Conservation (phyloP, 2,797 vertebrate species). For the Lutjanus argentimaculatus region DNA sequence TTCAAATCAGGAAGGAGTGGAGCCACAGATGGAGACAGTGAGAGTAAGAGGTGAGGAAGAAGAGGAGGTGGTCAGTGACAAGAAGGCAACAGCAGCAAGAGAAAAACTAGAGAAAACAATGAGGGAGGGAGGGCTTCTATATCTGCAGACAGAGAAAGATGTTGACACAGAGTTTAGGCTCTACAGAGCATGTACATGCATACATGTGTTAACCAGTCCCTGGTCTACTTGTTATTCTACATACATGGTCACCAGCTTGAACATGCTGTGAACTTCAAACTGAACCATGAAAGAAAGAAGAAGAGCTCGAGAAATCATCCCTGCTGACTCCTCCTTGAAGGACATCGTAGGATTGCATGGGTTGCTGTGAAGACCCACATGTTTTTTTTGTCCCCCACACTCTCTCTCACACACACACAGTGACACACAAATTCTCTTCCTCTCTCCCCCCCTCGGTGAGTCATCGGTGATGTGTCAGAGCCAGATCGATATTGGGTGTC, state of each 20-base stretch:
- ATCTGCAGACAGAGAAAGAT: background rate
- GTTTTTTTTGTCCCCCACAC: conserved; percentile 22
- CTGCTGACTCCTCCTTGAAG: conserved; percentile 43
- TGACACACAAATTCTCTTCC: conserved; percentile 32
- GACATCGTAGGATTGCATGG: conserved; percentile 31
- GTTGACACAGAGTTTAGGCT: background rate
- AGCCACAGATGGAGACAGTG: conserved; percentile 9
- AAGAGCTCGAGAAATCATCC: conserved; percentile 22
- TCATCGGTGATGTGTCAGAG: conserved; percentile 76
- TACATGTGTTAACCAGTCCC: conserved; percentile 16
- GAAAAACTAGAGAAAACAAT: background rate
- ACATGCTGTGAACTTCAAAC: conserved; percentile 39
- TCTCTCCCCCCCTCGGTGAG: conserved; percentile 56
- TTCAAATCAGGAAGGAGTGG: conserved; percentile 14
- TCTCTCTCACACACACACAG: conserved; percentile 13
- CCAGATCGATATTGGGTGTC: conserved; percentile 71
- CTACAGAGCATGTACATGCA: conserved; percentile 16
- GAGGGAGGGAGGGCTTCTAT: background rate
- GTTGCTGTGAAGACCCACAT: conserved; percentile 40
- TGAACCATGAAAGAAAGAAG: conserved; percentile 27
- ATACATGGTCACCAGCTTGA: conserved; percentile 20
- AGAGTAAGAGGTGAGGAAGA: conserved; percentile 20
- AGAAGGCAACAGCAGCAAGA: conserved; percentile 11
- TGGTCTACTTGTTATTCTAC: conserved; percentile 42
- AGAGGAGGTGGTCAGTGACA: conserved; percentile 19